These are phyloP conservation scores for Pseudococcus viburni DNA, from an alignment of 2,888 invertebrate genomes.

Conservation along the genomic window DNA sequence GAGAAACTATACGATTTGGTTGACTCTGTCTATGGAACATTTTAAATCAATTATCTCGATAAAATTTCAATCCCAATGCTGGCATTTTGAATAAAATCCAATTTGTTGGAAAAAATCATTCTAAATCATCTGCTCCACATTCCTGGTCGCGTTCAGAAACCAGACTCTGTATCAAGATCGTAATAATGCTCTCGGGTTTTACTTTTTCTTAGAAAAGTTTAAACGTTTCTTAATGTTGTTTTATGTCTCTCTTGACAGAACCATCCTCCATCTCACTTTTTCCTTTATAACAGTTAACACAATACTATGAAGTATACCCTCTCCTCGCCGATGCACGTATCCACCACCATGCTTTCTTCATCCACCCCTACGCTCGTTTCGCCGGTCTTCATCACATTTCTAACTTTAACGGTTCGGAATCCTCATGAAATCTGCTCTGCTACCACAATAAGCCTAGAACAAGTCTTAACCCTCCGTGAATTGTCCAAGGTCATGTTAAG, in stretches of 20 bases:
- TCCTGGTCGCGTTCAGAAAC: neutral
- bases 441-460: slow-evolving; percentile 56
- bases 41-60: no score
- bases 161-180: neutral
- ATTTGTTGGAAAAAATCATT: neutral
- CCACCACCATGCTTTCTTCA: slow-evolving; percentile 37
- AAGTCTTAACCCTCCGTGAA: slow-evolving; percentile 59
- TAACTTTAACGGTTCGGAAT: slow-evolving; percentile 51
- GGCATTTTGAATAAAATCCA: no score
- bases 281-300: slow-evolving; percentile 60
- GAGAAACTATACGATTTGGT: neutral
- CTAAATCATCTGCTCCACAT: neutral
- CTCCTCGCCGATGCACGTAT: slow-evolving; percentile 2
- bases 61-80: neutral
- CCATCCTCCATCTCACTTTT: slow-evolving; percentile 53
- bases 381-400: slow-evolving; percentile 35
- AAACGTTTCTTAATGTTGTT: slow-evolving; percentile 63
- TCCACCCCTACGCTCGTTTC: slow-evolving; percentile 51
- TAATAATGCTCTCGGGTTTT: slow-evolving; percentile 44
- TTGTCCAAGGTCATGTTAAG: slow-evolving; percentile 63
- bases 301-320: slow-evolving; percentile 50
- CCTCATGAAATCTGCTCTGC: slow-evolving; percentile 60
- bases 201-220: slow-evolving; percentile 62
- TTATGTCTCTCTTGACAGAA: slow-evolving; percentile 61
- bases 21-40: neutral